Evolutionary conservation across 1,140 invertebrate species (phyloP).

Genomic region (Paralvinella palmiformis): DNA sequence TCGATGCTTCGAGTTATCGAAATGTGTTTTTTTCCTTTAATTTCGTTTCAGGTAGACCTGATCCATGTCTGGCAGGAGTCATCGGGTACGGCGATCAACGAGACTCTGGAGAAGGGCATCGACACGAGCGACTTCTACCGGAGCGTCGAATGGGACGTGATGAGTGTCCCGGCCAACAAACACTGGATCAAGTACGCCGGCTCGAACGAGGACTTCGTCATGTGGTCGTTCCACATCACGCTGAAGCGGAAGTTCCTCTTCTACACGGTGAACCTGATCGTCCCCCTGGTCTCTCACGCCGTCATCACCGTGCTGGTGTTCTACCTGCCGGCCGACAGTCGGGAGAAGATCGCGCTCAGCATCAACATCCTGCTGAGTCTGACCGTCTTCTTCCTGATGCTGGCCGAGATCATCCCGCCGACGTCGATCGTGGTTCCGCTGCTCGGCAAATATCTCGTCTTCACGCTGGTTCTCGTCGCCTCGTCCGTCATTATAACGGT

Average conservation of each 20-base stretch:
- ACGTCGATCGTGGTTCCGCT: conserved; percentile 95
- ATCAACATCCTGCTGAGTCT: conserved; percentile 99
- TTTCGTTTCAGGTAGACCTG: conserved; percentile 18
- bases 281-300: conserved; percentile 57
- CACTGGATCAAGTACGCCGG: conserved; percentile 65
- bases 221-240: conserved; percentile 71
- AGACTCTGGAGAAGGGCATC: conserved; percentile 20
- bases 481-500: conserved; percentile 97
- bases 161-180: conserved; percentile 73
- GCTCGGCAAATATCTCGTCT: conserved; percentile 96
- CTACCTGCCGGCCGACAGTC: conserved; percentile 95
- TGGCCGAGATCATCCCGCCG: conserved; percentile 97
- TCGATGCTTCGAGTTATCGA: too few relatives aligned
- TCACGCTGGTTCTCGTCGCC: conserved; percentile 98
- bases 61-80: conserved; percentile 8
- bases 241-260: conserved; percentile 50
- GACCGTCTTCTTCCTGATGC: conserved; percentile 97
- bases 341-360: conserved; percentile 96
- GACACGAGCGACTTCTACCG: conserved; percentile 44
- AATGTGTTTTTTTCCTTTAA: too few relatives aligned
- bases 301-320: conserved; percentile 97
- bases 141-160: conserved; percentile 98
- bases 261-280: conserved; percentile 50
- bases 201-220: conserved; percentile 84
- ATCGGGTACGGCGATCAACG: neutral